These are phyloP conservation scores for Drosophila mauritiana DNA, from an alignment of 1,140 invertebrate genomes.

Conservation along the genomic window DNA sequence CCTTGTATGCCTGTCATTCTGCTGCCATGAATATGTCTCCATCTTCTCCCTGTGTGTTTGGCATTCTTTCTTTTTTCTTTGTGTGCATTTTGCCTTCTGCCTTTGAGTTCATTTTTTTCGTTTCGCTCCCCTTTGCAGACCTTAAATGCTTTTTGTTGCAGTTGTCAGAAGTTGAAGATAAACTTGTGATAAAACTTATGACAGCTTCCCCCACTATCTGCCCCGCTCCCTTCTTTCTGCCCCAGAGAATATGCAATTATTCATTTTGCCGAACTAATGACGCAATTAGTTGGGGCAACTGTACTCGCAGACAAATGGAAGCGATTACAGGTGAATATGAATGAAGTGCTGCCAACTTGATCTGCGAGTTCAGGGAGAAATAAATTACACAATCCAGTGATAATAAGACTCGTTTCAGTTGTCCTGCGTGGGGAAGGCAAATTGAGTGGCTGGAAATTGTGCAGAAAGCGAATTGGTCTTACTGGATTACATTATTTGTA, in stretches of 20 bases:
- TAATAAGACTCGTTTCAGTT: slow-evolving; percentile 31
- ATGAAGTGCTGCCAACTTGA: slow-evolving; percentile 45
- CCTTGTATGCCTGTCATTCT: slow-evolving; percentile 58
- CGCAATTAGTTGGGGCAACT: slow-evolving; percentile 41
- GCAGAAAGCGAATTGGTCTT: not conserved
- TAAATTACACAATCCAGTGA: slow-evolving; percentile 39
- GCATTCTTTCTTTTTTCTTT: slow-evolving; percentile 3
- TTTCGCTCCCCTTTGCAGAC: slow-evolving; percentile 6
- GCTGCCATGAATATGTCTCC: slow-evolving; percentile 62
- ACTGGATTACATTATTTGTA: not conserved
- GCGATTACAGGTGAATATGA: slow-evolving; percentile 46
- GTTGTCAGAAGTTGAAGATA: slow-evolving; percentile 53
- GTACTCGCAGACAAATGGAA: slow-evolving; percentile 38
- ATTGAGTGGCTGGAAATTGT: slow-evolving; percentile 9
- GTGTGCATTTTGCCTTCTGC: slow-evolving; percentile 3
- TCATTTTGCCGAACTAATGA: slow-evolving; percentile 47
- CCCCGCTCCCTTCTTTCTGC: not conserved
- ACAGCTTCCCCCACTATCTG: slow-evolving; percentile 20
- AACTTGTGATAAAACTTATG: slow-evolving; percentile 63
- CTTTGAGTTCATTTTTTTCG: slow-evolving; percentile 1
- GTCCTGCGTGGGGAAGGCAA: not conserved
- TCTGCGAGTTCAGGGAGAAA: slow-evolving; percentile 9
- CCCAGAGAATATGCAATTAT: slow-evolving; percentile 38
- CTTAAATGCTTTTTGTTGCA: slow-evolving; percentile 64
- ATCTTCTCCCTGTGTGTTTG: slow-evolving; percentile 29